Percentiles rank a stretch among this genome's conserved stretches.
These are phyloP conservation scores for Delphinapterus leucas DNA, from an alignment of 2,113 vertebrate species.

Conservation along the genomic window DNA sequence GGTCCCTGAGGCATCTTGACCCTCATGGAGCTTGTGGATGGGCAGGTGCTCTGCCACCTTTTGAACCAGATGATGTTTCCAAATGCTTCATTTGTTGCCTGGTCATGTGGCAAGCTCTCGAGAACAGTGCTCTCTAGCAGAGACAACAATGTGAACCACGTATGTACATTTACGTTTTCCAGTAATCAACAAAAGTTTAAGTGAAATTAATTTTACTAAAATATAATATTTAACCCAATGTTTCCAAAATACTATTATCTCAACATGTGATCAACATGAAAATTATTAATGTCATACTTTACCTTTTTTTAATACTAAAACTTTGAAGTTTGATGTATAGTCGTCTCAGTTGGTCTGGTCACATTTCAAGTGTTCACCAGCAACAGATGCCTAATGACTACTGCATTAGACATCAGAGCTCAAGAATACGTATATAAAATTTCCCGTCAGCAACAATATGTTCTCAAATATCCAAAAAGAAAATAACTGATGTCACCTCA, in stretches of 20 bases:
- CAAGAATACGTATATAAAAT: neutral
- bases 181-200: neutral
- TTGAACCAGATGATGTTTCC: neutral
- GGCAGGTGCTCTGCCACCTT: neutral
- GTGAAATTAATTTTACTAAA: slow-evolving; percentile 9
- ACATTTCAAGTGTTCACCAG: neutral
- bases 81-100: neutral
- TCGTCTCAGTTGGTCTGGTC: neutral
- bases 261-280: neutral
- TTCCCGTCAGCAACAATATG: slow-evolving; percentile 54
- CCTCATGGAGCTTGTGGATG: rapidly evolving
- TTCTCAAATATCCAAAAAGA: slow-evolving; percentile 64
- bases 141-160: neutral
- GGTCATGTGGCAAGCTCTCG: slow-evolving; percentile 33
- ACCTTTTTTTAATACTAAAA: neutral
- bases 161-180: neutral
- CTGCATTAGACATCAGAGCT: neutral
- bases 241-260: neutral
- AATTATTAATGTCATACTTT: neutral
- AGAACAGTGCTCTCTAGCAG: neutral
- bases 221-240: neutral
- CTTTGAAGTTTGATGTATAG: neutral
- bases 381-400: neutral
- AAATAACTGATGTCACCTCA: slow-evolving; percentile 66
- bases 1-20: neutral